Percentiles rank a stretch among this genome's conserved stretches.
Evolutionary conservation across 1,140 invertebrate genomes (phyloP).

Genomic region (Lanistes nyassanus): DNA sequence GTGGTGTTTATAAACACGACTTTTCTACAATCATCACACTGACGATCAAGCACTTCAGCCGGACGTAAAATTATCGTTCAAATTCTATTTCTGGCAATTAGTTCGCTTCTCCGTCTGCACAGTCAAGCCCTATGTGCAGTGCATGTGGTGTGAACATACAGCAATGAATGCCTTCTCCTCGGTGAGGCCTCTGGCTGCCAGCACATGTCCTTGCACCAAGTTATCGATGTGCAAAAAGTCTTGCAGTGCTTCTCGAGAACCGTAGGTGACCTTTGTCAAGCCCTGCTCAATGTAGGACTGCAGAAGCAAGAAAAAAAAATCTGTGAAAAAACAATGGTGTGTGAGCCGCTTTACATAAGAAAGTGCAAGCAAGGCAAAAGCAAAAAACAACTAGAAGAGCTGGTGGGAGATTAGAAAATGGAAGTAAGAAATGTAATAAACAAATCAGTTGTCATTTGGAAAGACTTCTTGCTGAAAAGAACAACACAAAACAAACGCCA

Average conservation of each 20-base stretch:
- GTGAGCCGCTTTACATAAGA: background rate
- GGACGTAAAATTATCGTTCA: too few relatives aligned
- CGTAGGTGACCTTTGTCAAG: constrained; percentile 54
- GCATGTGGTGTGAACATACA: constrained; percentile 36
- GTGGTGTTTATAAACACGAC: background rate
- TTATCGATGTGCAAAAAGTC: constrained; percentile 68
- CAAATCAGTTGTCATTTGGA: too few relatives aligned
- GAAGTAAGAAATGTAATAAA: too few relatives aligned
- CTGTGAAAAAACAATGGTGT: background rate
- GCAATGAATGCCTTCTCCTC: constrained; percentile 42
- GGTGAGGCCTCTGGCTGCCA: constrained; percentile 60
- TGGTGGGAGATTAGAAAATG: background rate
- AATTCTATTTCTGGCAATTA: too few relatives aligned
- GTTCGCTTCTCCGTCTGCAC: too few relatives aligned
- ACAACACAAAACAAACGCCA: too few relatives aligned
- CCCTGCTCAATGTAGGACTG: constrained; percentile 58
- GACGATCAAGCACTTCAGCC: too few relatives aligned
- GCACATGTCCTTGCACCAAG: constrained; percentile 65
- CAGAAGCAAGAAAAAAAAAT: constrained; percentile 13
- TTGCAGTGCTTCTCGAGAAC: constrained; percentile 54
- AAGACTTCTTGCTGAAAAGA: too few relatives aligned
- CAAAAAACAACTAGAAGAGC: background rate
- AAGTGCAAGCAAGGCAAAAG: background rate
- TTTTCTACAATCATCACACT: background rate
- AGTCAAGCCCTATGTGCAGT: too few relatives aligned